phyloP scores from a whole-genome alignment of 2,888 invertebrate genomes.

The Ormyrus labotus region DNA sequence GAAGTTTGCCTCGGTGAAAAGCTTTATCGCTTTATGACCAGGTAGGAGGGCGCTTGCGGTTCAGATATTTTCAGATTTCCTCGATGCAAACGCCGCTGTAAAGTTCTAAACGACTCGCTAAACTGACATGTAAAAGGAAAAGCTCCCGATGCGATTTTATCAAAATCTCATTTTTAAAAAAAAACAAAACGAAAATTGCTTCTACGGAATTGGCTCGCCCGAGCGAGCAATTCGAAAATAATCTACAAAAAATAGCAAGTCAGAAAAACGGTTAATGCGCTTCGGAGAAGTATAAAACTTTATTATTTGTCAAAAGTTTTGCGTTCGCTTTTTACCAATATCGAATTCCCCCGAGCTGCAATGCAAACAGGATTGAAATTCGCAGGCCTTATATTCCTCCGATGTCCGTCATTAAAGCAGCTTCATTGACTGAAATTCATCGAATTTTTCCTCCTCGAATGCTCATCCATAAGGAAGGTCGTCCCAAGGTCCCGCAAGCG shows the following conservation, averaged over 20 bases:
- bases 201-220: no score
- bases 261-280: not conserved
- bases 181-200: no score
- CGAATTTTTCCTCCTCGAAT: constrained; percentile 41
- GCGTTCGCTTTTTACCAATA: no score
- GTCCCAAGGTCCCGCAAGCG: constrained; percentile 6
- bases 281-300: not conserved
- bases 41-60: not conserved
- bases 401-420: constrained; percentile 28
- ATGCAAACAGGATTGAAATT: no score
- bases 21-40: constrained; percentile 34
- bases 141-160: no score
- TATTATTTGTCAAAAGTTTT: no score
- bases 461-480: constrained; percentile 37
- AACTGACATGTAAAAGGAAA: no score
- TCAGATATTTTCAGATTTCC: not conserved
- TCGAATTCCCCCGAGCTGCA: no score
- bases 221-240: not conserved
- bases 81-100: no score
- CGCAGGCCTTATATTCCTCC: not conserved
- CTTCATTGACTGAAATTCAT: constrained; percentile 47
- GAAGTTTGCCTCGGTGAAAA: constrained; percentile 3
- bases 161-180: no score
- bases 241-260: not conserved
- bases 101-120: no score